Evolutionary conservation across 2,113 vertebrate species (phyloP).

Genomic region (Psilopsiagon aymara): DNA sequence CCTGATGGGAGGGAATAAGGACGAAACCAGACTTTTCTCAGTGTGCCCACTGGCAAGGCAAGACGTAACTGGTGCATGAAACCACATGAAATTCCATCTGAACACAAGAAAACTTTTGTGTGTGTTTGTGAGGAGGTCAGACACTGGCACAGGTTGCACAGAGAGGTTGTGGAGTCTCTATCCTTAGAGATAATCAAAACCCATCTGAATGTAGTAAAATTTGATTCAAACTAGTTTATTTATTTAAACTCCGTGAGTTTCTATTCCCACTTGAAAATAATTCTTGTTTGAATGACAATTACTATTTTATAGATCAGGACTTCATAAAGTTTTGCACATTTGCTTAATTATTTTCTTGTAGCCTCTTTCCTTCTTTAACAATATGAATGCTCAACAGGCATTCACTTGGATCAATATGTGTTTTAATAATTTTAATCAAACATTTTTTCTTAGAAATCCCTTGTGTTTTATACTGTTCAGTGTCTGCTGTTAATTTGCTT

Average conservation of each 20-base stretch:
- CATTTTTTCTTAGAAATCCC: background rate
- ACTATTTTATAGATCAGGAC: background rate
- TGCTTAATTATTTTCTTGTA: background rate
- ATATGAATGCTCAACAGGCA: background rate
- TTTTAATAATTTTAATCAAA: background rate
- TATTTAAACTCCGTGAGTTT: background rate
- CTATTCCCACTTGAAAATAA: background rate
- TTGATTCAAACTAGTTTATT: background rate
- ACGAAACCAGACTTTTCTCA: background rate
- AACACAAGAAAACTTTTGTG: background rate
- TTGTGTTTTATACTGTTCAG: background rate
- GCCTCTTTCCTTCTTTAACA: background rate
- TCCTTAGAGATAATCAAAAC: background rate
- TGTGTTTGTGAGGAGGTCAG: background rate
- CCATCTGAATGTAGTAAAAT: background rate
- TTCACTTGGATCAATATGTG: background rate
- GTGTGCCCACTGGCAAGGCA: background rate
- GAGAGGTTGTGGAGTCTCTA: background rate
- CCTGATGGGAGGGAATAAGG: background rate
- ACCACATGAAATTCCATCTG: background rate
- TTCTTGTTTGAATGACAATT: background rate
- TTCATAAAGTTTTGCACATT: background rate
- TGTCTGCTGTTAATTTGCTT: background rate
- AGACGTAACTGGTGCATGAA: background rate
- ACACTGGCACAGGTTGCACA: background rate